These are phyloP conservation scores for Sibirionetta formosa DNA, from an alignment of 2,797 vertebrate genomes.

Conservation along the genomic window DNA sequence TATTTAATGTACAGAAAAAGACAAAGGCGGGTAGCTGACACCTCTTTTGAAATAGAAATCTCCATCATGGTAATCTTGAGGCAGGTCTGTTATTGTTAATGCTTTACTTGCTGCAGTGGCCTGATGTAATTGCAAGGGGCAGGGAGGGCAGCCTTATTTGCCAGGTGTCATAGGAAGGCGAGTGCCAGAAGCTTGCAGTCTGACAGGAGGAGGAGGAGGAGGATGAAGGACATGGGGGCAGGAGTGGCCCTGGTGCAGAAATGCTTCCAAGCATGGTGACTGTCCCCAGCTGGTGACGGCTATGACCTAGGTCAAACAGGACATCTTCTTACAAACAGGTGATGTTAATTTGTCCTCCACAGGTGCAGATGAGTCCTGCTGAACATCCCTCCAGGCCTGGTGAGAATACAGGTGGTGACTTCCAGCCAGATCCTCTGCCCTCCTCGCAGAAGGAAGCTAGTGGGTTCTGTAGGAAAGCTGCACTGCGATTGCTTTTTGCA, in stretches of 20 bases:
- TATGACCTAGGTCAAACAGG: neutral
- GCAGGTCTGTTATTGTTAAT: neutral
- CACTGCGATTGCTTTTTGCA: neutral
- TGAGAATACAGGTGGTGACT: neutral
- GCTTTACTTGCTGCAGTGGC: neutral
- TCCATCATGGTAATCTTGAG: neutral
- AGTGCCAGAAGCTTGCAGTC: neutral
- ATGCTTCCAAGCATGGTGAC: neutral
- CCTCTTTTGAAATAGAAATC: neutral
- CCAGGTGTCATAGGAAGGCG: fast-evolving
- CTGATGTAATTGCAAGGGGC: neutral
- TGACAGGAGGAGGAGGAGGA: neutral
- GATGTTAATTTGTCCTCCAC: neutral
- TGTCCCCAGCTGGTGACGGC: neutral
- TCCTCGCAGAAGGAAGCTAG: neutral
- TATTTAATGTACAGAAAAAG: slow-evolving; percentile 43
- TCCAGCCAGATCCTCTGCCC: neutral
- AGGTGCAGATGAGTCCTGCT: neutral
- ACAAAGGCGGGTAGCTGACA: slow-evolving; percentile 2
- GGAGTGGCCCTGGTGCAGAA: neutral
- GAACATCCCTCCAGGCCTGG: neutral
- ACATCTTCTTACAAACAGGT: neutral
- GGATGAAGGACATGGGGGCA: neutral
- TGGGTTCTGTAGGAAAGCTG: neutral
- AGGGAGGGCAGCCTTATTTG: fast-evolving